Evolutionary conservation across 2,113 vertebrate genomes (phyloP).

Genomic region (Glareola pratincola): DNA sequence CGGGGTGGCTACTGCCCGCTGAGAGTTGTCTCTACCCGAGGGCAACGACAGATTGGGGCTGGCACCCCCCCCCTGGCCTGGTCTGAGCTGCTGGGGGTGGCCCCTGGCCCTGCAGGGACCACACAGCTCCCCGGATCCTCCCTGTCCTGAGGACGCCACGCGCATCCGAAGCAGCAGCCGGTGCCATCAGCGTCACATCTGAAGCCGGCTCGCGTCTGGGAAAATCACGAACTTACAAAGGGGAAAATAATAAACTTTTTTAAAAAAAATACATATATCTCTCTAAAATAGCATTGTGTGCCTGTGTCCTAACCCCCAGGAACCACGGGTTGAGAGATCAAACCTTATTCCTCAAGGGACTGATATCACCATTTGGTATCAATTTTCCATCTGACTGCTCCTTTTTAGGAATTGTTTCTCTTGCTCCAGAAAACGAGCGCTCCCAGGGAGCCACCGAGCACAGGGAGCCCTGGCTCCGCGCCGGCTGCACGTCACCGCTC

Average conservation of each 20-base stretch:
- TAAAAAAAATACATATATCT: not conserved
- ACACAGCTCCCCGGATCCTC: not conserved
- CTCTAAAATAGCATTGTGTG: not conserved
- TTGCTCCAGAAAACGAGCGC: not conserved
- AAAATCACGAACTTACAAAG: not conserved
- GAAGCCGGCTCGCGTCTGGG: rapidly evolving
- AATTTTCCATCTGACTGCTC: slow-evolving; percentile 27
- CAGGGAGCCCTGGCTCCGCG: not conserved
- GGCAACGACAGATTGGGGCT: rapidly evolving
- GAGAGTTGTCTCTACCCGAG: not conserved
- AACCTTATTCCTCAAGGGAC: not conserved
- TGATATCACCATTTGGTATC: slow-evolving; percentile 16
- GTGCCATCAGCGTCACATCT: not conserved
- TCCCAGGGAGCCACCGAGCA: not conserved
- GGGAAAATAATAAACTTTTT: not conserved
- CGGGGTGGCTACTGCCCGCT: not conserved
- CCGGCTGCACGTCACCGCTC: rapidly evolving
- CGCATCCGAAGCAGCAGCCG: rapidly evolving
- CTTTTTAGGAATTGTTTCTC: slow-evolving; percentile 47
- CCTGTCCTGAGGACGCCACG: not conserved
- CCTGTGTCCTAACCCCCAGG: not conserved
- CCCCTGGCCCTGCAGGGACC: not conserved
- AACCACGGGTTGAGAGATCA: not conserved
- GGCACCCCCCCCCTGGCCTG: rapidly evolving
- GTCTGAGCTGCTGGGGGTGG: not conserved